A percentile compares a stretch with the other conserved stretches of the same genome.
phyloP scores from a whole-genome alignment of 2,113 vertebrate species.

The Poeciliopsis occidentalis region DNA sequence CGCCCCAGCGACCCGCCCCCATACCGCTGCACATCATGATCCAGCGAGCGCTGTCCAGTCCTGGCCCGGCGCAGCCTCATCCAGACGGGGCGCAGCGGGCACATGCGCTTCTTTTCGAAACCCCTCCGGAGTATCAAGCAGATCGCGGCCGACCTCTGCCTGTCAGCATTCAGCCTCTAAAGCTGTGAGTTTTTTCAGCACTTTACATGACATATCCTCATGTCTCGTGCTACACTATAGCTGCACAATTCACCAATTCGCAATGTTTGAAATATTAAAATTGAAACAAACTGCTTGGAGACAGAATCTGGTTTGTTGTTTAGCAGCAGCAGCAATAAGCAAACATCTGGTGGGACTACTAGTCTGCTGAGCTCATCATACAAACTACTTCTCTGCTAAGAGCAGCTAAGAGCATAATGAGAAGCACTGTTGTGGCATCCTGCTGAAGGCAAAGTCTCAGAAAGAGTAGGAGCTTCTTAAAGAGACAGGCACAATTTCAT shows the following conservation, averaged over 20 bases:
- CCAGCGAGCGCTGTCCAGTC: constrained; percentile 92
- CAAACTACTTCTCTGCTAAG: too few relatives aligned
- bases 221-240: neutral
- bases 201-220: neutral
- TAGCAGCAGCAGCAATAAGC: too few relatives aligned
- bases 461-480: too few relatives aligned
- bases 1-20: constrained; percentile 79
- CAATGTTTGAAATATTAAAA: neutral
- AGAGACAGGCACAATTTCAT: too few relatives aligned
- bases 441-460: too few relatives aligned
- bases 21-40: constrained; percentile 95
- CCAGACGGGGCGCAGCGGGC: constrained; percentile 90
- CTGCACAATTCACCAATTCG: neutral
- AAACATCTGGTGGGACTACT: too few relatives aligned
- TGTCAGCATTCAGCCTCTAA: constrained; percentile 94
- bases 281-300: neutral
- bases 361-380: too few relatives aligned
- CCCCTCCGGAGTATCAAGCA: constrained; percentile 81
- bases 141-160: constrained; percentile 87
- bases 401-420: too few relatives aligned
- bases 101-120: constrained; percentile 91
- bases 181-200: constrained; percentile 86
- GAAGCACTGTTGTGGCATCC: too few relatives aligned
- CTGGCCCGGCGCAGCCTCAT: constrained; percentile 84
- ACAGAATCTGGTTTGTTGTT: neutral